Base-by-base conservation (phyloP, 2,113 vertebrate genomes). In the Phainopepla nitens region DNA sequence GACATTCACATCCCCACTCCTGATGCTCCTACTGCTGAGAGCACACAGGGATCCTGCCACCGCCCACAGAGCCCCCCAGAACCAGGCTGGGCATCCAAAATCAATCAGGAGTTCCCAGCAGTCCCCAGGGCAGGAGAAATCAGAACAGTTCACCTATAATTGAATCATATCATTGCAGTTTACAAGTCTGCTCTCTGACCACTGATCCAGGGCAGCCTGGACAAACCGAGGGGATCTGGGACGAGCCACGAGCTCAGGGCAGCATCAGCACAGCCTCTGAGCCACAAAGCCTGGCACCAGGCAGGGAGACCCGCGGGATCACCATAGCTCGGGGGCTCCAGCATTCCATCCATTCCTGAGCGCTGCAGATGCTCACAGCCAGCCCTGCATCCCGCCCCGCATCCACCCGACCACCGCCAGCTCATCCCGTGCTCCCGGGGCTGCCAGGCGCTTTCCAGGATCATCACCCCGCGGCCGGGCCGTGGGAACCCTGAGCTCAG, bases 401-500 rank as follows among this genome's bases (percentile, higher is more conserved):
- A 69, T 8, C 82, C 80, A 36, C 24, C 22, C 2, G 4, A 12
- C 8, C 60, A 47, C 13, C 15, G 0, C 31, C 1, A 5, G 79
- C 82, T 36, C 78, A 66, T 45, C 79, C 77, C 15, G 4, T 0
- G 2, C 41, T 19, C 53, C 53, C 2, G 4, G 41, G 20, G 24
- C 66, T 39, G 25, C 13, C 2, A 7, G 33, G 18, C 6, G 11
- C 81, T 80, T 68, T 69, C 71, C 70, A 65, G 93, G 95, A 86
- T 57, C 23, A 60, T 86, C 13, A 1, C 49, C 64, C 95, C 75
- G 7, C 4, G 8, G 57, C 96, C 45, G 12, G 88, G 95, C 95
- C 97, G 97, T 98, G 98, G 98, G 98, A 98, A 98, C 96, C 35
- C 44, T 5, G 87, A 4, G 83, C 11, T 13, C 41, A 76, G 93